phyloP scores from a whole-genome alignment of 1,140 invertebrate species.

The Physella acuta region DNA sequence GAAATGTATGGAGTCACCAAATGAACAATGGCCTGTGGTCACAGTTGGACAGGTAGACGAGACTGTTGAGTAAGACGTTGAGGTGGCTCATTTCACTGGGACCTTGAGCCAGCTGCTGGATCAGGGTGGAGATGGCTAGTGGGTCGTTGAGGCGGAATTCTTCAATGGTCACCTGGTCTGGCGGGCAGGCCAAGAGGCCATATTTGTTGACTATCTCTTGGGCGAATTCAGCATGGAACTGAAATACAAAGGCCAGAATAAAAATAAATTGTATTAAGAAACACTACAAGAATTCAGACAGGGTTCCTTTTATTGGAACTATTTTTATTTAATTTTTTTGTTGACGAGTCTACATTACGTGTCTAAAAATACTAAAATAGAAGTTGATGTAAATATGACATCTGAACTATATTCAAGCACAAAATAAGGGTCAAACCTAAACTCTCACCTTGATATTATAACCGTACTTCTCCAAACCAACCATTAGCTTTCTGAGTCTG shows the following conservation, averaged over 20 bases:
- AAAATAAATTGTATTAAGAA: neutral
- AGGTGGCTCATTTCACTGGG: constrained; percentile 31
- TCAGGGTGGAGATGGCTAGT: constrained; percentile 29
- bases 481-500: constrained; percentile 32
- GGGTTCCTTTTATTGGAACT: neutral
- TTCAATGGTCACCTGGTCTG: constrained; percentile 27
- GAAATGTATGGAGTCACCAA: too few species aligned
- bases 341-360: neutral
- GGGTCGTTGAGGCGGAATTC: constrained; percentile 34
- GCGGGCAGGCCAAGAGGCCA: constrained; percentile 39
- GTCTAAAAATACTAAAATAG: neutral
- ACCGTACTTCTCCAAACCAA: constrained; percentile 28
- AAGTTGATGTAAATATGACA: neutral
- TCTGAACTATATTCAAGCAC: neutral
- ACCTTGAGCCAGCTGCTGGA: constrained; percentile 30
- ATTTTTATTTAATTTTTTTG: neutral
- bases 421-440: neutral
- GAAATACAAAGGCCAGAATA: neutral
- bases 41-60: constrained; percentile 37
- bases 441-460: constrained; percentile 33
- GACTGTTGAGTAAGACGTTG: constrained; percentile 41
- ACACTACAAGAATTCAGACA: neutral
- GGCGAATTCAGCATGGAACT: constrained; percentile 36
- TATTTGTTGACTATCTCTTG: constrained; percentile 46
- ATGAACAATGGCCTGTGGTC: constrained; percentile 41